Evolutionary conservation across 2,113 vertebrate genomes (phyloP), one percentile per base, ranked within the genome.

Genomic region (Accipiter cooperii): DNA sequence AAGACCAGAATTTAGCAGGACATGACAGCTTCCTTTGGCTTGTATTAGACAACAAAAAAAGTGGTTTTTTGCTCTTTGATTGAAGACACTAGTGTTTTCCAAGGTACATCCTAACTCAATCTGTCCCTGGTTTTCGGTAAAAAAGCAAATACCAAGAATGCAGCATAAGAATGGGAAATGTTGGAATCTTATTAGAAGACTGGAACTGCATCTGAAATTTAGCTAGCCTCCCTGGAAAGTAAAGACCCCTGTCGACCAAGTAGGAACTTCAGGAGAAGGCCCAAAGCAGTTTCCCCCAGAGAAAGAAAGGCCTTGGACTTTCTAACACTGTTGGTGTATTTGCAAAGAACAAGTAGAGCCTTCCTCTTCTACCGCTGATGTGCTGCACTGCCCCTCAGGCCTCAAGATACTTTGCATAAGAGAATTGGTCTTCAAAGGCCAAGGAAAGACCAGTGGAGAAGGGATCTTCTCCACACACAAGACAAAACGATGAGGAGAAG

Each of bases 361-460:
- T 34, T 47, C 21, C 25, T 34, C 16, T 87, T 68, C 70, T 34
- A 42, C 28, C 38, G 54, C 19, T 31, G 17, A 16, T 36, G n/a
- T 40, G 24, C 49, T 54, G 15, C 26, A 34, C 40, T 76, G 21
- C 21, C 21, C 8, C 20, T 31, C 54, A 73, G 70, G 52, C 17
- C 68, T 76, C 2, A 0, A 71, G 26, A 34, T 21, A 36, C 16
- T 54, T 83, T 0, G 1, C 4, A 3, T 20, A 49, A 61, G 10
- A 61, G 46, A 79, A 70, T 8, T 24, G 4, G 22, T 73, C 28
- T 80, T 71, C 77, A 57, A 87, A 70, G 58, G 60, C 21, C 26
- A 52, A 52, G 65, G 46, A 46, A 42, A 63, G 31, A 75, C 14
- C 24, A 64, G 11, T 18, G 25, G 21, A 87, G 61, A 52, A 74